Evolutionary conservation across 1,140 invertebrate genomes (phyloP).

Genomic region (Drosophila santomea): DNA sequence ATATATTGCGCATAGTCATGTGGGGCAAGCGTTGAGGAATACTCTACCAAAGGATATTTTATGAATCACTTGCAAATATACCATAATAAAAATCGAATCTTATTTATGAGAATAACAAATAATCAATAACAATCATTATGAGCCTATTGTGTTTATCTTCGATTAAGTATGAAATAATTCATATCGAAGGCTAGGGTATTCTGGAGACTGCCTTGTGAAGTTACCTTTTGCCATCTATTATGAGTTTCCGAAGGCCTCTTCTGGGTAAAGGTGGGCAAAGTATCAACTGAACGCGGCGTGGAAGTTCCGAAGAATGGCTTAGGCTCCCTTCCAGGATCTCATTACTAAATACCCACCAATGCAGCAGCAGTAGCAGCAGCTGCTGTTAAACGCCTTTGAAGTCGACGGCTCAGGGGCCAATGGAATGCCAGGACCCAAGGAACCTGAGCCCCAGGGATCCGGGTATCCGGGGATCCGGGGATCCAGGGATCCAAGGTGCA

Average conservation of each 20-base stretch:
- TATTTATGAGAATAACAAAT: background rate
- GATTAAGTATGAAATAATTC: too few relatives aligned
- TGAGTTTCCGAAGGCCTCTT: conserved; percentile 21
- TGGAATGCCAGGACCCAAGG: conserved; percentile 18
- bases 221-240: conserved; percentile 7
- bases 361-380: conserved; percentile 46
- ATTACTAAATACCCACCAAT: conserved; percentile 68
- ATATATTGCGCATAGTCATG: conserved; percentile 1
- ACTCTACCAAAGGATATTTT: background rate
- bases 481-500: conserved; percentile 15
- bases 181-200: background rate
- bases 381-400: conserved; percentile 62
- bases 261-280: conserved; percentile 24
- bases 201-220: background rate
- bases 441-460: background rate
- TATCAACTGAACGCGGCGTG: conserved; percentile 11
- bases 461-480: conserved; percentile 1
- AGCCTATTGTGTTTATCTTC: too few relatives aligned
- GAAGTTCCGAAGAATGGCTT: conserved; percentile 32
- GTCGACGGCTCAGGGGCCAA: conserved; percentile 31
- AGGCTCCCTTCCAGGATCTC: conserved; percentile 54
- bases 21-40: background rate
- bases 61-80: background rate
- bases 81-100: background rate
- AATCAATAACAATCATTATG: background rate